Percentiles rank a stretch among this genome's conserved stretches.
Evolutionary conservation across 2,113 vertebrate species (phyloP).

Genomic region (Labeo catla): DNA sequence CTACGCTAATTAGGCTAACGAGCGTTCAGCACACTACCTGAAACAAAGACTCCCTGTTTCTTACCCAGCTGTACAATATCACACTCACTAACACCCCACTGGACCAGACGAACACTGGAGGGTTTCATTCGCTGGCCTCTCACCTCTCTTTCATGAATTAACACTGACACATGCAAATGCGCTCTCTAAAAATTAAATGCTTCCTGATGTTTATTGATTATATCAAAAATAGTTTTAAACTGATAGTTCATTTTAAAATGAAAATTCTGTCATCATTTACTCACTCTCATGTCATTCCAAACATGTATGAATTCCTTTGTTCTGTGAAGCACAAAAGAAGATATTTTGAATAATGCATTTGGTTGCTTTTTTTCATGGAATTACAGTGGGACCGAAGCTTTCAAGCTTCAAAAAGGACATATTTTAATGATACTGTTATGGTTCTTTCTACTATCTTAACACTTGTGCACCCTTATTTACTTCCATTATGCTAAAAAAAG

Average conservation of each 20-base stretch:
- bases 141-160: conserved; percentile 11
- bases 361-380: background rate
- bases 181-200: background rate
- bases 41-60: conserved; percentile 53
- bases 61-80: conserved; percentile 46
- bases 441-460: background rate
- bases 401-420: background rate
- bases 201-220: background rate
- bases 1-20: conserved; percentile 38
- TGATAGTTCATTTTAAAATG: background rate
- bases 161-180: background rate
- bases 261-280: background rate
- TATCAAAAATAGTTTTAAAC: background rate
- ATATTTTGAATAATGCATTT: background rate
- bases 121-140: conserved; percentile 33
- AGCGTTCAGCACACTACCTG: conserved; percentile 30
- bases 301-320: background rate
- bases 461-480: background rate
- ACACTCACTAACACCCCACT: conserved; percentile 2
- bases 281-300: background rate
- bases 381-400: background rate
- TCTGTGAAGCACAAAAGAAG: background rate
- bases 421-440: background rate
- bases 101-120: conserved; percentile 17
- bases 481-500: background rate